Base-by-base conservation (phyloP, 2,888 invertebrate genomes). In the Pseudoips prasinana region DNA sequence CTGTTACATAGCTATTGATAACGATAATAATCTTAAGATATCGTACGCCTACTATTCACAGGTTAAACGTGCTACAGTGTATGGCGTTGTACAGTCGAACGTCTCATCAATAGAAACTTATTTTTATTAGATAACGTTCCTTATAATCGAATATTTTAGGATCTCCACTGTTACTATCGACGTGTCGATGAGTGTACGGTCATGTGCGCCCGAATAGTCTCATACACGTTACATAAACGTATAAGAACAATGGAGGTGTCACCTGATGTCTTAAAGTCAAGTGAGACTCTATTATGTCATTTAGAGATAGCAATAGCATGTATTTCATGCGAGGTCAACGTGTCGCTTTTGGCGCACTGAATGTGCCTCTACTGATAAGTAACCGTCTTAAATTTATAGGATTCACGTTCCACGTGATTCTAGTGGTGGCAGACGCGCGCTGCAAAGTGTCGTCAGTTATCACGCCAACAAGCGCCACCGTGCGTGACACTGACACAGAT, bases 401-500 rank as follows among this genome's bases (percentile, higher is more conserved):
- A n/a, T n/a, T n/a, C n/a, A n/a, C n/a, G n/a, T n/a, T 27, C 25
- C 56, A 55, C 57, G 52, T 49, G 57, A 59, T 33, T 22, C n/a
- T n/a, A n/a, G n/a, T n/a, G n/a, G 25, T 22, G 26, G 20, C 33
- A 23, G 7, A 24, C 10, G 22, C 24, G 29, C 23, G 26, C 32
- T 29, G 25, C 25, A 17, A 23, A 36, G 46, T 41, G 47, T 40
- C 46, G 45, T 38, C 46, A 29, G 33, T 47, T 53, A 61, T 56
- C 54, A 58, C 49, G 42, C 33, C 41, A 54, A 25, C 40, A 37
- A 54, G 46, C 55, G 47, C 50, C 55, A 56, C 57, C 41, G 55
- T 59, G 52, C 53, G 45, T 68, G 63, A 61, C 72, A 70, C 42
- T 72, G 71, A 64, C 72, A 69, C 54, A 56, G 34, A 56, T 56